Conservation (phyloP, 1,140 invertebrate genomes). For the Drosophila burlai region DNA sequence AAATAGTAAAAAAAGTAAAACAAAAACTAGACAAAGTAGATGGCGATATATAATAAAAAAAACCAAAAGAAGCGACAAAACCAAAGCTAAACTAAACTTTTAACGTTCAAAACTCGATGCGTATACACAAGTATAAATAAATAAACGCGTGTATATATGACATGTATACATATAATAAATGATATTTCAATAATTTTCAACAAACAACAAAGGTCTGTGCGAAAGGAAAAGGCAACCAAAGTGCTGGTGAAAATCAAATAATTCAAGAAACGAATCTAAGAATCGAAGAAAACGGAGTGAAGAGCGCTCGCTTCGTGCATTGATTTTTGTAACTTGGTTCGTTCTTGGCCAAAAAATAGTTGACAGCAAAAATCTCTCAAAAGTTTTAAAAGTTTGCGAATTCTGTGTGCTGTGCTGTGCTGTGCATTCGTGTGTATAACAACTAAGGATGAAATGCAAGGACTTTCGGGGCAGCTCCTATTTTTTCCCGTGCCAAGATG, state of each 20-base stretch:
- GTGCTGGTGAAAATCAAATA: slow-evolving; percentile 34
- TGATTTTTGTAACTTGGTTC: slow-evolving; percentile 40
- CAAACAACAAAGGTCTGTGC: slow-evolving; percentile 58
- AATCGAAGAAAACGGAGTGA: slow-evolving; percentile 9
- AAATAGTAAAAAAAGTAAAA: slow-evolving; percentile 37
- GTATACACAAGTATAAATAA: slow-evolving; percentile 64
- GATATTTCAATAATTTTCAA: slow-evolving; percentile 76
- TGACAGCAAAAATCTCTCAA: slow-evolving; percentile 30
- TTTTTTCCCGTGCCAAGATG: slow-evolving; percentile 17
- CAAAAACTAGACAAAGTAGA: slow-evolving; percentile 47
- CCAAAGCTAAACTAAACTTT: slow-evolving; percentile 62
- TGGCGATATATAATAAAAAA: slow-evolving; percentile 38
- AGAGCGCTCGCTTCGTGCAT: slow-evolving; percentile 21
- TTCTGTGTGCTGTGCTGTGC: slow-evolving; percentile 19
- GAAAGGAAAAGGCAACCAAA: slow-evolving; percentile 38
- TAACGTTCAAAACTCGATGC: slow-evolving; percentile 63
- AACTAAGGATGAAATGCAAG: slow-evolving; percentile 57
- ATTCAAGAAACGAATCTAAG: slow-evolving; percentile 11
- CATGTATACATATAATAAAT: slow-evolving; percentile 59
- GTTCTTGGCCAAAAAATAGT: slow-evolving; percentile 27
- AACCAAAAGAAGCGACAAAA: slow-evolving; percentile 31
- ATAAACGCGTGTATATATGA: slow-evolving; percentile 63
- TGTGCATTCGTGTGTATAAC: slow-evolving; percentile 74
- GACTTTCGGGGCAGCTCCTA: slow-evolving; percentile 27
- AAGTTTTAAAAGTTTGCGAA: slow-evolving; percentile 40